phyloP scores from a whole-genome alignment of 2,797 vertebrate species.

The Tauraco hartlaubi region DNA sequence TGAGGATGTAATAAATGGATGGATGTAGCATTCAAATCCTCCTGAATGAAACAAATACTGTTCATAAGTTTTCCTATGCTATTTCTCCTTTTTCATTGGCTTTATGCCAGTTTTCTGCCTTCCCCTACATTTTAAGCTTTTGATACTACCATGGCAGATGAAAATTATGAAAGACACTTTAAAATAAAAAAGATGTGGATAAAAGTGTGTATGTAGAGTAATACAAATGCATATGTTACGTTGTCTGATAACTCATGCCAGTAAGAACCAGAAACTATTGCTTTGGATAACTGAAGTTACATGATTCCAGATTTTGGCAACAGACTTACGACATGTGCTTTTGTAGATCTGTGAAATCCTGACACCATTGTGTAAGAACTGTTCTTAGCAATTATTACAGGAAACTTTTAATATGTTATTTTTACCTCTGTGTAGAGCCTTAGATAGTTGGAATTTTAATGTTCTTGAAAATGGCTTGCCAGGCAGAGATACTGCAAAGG shows the following conservation, averaged over 20 bases:
- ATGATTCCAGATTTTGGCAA: not conserved
- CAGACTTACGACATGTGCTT: not conserved
- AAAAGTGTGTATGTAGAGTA: not conserved
- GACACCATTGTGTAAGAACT: not conserved
- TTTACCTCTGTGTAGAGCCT: not conserved
- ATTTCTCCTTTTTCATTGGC: constrained; percentile 65
- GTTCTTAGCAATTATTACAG: not conserved
- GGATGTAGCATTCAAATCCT: constrained; percentile 16
- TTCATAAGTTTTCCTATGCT: constrained; percentile 48
- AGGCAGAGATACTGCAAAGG: not conserved
- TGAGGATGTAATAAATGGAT: not conserved
- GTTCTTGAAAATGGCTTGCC: not conserved
- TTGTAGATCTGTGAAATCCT: not conserved
- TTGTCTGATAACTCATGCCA: not conserved
- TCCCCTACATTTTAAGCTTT: constrained; percentile 64
- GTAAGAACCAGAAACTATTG: not conserved
- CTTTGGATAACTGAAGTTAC: not conserved
- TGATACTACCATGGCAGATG: constrained; percentile 41
- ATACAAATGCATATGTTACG: not conserved
- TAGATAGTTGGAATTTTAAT: not conserved
- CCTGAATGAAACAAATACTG: constrained; percentile 22
- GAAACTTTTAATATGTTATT: not conserved
- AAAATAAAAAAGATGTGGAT: constrained; percentile 10
- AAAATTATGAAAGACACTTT: constrained; percentile 70
- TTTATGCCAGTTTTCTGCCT: constrained; percentile 71